A percentile compares a stretch with the other conserved stretches of the same genome.
Evolutionary conservation across 2,797 vertebrate species (phyloP).

Genomic region (Champsocephalus esox): DNA sequence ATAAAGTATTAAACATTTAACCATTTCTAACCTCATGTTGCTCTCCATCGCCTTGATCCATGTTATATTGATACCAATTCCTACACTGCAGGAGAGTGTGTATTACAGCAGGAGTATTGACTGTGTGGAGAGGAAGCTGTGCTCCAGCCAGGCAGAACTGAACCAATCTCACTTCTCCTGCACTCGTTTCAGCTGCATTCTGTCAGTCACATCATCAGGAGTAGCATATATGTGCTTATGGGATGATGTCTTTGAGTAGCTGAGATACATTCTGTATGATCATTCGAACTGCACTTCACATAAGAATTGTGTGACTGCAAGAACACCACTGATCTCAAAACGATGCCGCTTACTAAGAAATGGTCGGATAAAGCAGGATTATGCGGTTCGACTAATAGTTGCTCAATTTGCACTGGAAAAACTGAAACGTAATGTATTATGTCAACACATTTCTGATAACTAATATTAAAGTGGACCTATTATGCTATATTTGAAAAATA

Average conservation of each 20-base stretch:
- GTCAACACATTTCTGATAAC: no score
- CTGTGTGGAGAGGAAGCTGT: not conserved
- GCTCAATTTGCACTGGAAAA: no score
- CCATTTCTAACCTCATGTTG: conserved; percentile 13
- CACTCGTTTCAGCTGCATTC: conserved; percentile 23
- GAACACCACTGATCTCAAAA: conserved; percentile 3
- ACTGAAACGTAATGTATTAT: no score
- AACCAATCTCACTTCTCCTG: conserved; percentile 11
- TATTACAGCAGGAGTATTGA: conserved; percentile 10
- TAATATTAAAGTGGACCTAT: no score
- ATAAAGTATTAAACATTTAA: conserved; percentile 70
- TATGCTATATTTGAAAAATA: no score
- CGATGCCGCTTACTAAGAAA: no score
- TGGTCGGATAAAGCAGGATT: no score
- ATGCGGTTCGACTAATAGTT: no score
- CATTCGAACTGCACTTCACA: conserved; percentile 1
- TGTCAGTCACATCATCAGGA: conserved; percentile 16
- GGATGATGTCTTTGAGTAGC: conserved; percentile 15
- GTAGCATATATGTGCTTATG: conserved; percentile 17
- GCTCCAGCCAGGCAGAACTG: conserved; percentile 8
- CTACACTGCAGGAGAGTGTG: not conserved
- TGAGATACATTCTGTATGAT: conserved; percentile 14
- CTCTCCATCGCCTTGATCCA: conserved; percentile 38
- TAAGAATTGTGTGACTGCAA: not conserved
- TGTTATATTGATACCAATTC: conserved; percentile 21